Evolutionary conservation across 2,797 vertebrate species (phyloP), one percentile per base, ranked within the genome.

Genomic region (Tympanoctomys barrerae): DNA sequence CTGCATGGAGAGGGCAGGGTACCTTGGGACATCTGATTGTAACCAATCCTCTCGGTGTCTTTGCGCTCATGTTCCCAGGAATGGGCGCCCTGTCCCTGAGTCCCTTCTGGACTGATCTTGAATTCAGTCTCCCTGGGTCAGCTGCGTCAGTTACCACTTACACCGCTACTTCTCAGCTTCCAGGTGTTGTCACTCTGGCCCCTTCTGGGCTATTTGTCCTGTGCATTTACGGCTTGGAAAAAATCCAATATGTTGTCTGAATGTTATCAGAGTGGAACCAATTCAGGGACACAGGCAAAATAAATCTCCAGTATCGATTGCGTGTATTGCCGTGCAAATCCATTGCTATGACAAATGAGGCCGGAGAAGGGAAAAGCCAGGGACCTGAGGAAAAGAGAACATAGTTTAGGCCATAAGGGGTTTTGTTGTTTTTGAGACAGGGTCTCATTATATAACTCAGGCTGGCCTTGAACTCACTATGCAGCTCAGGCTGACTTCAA

Each of bases 261-360:
- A 73, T 75, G 42, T 78, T 91, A 92, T 64, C 42, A 91, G 54
- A 36, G 26, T 94, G 77, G 66, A 86, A 79, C 92, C 87, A 59
- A 54, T 28, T 78, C 68, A 75, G 39, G 19, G 57, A n/a, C n/a
- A 62, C 42, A 66, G 64, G 75, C 59, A 59, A 78, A 46, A 71
- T 46, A 49, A 75, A 59, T 4, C 68, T 64, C 16, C 54, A 13
- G 39, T 33, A 54, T 82, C 19, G 14, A 75, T 49, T n/a, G 33
- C 24, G 24, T 73, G 64, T 46, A 18, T 91, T 36, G 68, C 13
- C 80, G 61, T 11, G 16, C 73, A 93, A 95, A 95, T 94, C 84
- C 61, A 91, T 59, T 91, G 93, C 94, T 62, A 87, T 78, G 59
- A 49, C 18, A 82, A 86, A 87, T 82, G 52, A 86, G 46, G 46